These are phyloP conservation scores for Sciurus niger DNA, from an alignment of 2,113 vertebrate species.

Conservation along the genomic window DNA sequence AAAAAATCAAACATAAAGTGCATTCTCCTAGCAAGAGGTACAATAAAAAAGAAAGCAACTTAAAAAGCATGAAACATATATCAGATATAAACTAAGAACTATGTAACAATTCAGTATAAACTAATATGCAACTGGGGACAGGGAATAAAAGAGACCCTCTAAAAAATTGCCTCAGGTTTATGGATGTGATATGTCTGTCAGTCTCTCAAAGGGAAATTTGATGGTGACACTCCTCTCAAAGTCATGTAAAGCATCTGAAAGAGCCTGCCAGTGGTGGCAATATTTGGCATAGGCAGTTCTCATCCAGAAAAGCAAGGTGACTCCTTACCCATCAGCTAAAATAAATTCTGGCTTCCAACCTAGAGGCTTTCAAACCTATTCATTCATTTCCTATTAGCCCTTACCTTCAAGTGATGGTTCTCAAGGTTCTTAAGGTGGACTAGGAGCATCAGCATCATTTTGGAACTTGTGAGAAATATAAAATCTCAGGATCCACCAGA, in stretches of 20 bases:
- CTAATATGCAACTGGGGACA: not conserved
- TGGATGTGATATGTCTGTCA: not conserved
- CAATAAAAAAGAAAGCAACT: not conserved
- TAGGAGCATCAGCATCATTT: not conserved
- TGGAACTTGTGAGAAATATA: not conserved
- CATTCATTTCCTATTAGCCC: not conserved
- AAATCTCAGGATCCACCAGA: not conserved
- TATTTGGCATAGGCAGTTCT: constrained; percentile 36
- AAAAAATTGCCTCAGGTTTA: not conserved
- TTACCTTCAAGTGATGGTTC: not conserved
- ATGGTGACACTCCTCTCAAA: not conserved
- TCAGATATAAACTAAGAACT: not conserved
- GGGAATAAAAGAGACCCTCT: not conserved
- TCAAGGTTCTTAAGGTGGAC: not conserved
- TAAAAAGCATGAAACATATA: not conserved
- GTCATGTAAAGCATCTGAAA: not conserved
- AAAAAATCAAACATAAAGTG: not conserved
- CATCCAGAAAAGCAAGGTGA: constrained; percentile 52
- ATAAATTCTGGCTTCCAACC: constrained; percentile 49
- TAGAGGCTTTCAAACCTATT: not conserved
- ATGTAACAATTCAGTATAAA: not conserved
- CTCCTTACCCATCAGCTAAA: constrained; percentile 54
- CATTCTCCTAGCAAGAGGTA: not conserved
- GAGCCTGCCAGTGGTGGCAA: not conserved
- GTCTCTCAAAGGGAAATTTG: not conserved